A percentile compares a stretch with the other conserved stretches of the same genome.
These are phyloP conservation scores for Agrochola circellaris DNA, from an alignment of 2,888 invertebrate genomes.

Conservation along the genomic window DNA sequence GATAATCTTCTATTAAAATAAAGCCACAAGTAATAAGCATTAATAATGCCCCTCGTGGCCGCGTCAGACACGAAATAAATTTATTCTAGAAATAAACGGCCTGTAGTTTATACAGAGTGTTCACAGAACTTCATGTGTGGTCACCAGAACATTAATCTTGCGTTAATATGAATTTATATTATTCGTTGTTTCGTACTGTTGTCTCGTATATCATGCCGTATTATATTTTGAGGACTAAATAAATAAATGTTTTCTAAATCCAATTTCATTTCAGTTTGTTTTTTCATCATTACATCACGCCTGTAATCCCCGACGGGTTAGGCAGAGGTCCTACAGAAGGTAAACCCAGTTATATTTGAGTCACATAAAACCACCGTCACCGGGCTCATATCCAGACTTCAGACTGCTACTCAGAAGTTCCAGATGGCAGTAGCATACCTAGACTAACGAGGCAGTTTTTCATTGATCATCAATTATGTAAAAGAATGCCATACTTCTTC, in stretches of 20 bases:
- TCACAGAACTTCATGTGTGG: conserved; percentile 43
- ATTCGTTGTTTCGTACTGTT: conserved; percentile 23
- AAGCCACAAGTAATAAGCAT: conserved; percentile 20
- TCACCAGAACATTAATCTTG: conserved; percentile 45
- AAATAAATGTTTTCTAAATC: conserved; percentile 1
- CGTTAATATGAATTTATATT: conserved; percentile 42
- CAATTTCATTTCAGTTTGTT: background rate
- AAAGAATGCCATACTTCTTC: no score
- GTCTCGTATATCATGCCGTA: conserved; percentile 5
- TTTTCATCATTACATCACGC: no score
- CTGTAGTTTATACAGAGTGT: conserved; percentile 28
- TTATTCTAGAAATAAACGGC: conserved; percentile 48
- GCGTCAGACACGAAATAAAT: conserved; percentile 41
- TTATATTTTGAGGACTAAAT: background rate
- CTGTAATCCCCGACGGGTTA: no score
- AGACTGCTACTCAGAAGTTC: no score
- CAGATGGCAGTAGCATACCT: no score
- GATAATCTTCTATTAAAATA: conserved; percentile 1
- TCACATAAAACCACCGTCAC: no score
- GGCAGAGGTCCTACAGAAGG: no score
- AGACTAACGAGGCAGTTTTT: no score
- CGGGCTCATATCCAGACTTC: no score
- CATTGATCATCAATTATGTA: no score
- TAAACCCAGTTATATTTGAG: no score
- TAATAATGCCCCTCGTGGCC: conserved; percentile 31